phyloP scores from a whole-genome alignment of 92 coral and sea anemone species.

The Desmophyllum pertusum region DNA sequence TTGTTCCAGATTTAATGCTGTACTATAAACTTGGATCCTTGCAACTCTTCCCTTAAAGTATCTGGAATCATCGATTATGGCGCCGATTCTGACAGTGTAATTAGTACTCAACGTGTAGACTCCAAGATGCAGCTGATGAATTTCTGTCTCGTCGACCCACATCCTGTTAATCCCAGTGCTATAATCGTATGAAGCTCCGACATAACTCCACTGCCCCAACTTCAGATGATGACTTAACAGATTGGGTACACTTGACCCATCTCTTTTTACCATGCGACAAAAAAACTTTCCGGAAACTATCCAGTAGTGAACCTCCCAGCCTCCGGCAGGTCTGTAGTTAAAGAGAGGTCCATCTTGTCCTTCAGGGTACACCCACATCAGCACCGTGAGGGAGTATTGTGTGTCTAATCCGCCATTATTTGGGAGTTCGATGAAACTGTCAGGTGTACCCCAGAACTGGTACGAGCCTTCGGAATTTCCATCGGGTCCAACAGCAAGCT shows the following conservation, averaged over 20 bases:
- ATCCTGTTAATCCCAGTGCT: conserved; percentile 14
- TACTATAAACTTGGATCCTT: conserved; percentile 27
- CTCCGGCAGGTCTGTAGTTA: conserved; percentile 17
- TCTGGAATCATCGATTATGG: conserved; percentile 5
- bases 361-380: conserved; percentile 29
- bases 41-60: conserved; percentile 32
- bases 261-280: not conserved
- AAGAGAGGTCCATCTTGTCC: conserved; percentile 28
- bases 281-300: not conserved
- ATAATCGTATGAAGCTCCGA: conserved; percentile 29
- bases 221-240: not conserved
- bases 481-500: conserved; percentile 19
- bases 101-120: not conserved
- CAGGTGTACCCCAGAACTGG: not conserved
- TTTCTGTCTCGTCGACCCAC: conserved; percentile 25
- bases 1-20: conserved; percentile 8
- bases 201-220: conserved; percentile 12
- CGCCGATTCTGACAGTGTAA: conserved; percentile 25
- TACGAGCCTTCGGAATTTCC: conserved; percentile 24
- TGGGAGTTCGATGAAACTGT: conserved; percentile 30
- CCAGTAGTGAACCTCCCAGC: conserved; percentile 21
- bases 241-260: not conserved
- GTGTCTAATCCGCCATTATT: conserved; percentile 31
- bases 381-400: not conserved
- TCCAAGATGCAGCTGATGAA: not conserved